Conservation (phyloP, 35 echinoderm and acorn worm species). For the Heliocidaris tuberculata region DNA sequence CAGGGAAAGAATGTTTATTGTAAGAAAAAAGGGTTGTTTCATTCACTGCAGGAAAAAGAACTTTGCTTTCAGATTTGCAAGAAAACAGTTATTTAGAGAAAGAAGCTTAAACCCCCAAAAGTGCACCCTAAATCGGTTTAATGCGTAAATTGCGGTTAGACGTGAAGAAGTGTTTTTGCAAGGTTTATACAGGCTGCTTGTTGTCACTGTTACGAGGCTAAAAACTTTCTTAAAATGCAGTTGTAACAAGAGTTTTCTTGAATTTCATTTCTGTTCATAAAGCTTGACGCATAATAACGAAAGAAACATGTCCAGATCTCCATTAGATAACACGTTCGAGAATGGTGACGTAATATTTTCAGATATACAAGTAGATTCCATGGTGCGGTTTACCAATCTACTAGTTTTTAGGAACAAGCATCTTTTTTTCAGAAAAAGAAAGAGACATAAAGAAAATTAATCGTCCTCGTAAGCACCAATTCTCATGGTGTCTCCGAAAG, state of each 20-base stretch:
- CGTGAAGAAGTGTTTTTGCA: neutral
- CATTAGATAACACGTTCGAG: neutral
- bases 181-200: neutral
- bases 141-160: conserved; percentile 9
- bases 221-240: neutral
- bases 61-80: neutral
- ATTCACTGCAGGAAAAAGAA: neutral
- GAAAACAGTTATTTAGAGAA: neutral
- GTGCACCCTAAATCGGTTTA: neutral
- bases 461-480: too few relatives aligned
- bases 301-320: neutral
- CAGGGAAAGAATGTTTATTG: neutral
- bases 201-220: neutral
- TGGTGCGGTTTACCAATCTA: neutral
- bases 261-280: neutral
- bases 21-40: neutral
- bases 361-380: neutral
- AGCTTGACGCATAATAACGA: neutral
- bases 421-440: too few relatives aligned
- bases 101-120: neutral
- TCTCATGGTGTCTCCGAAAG: too few relatives aligned
- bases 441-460: too few relatives aligned
- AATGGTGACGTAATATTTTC: neutral
- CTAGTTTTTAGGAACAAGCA: neutral
- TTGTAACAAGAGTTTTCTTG: neutral